These are phyloP conservation scores for Trichopoda pennipes DNA, from an alignment of 2,888 invertebrate species.

Conservation along the genomic window DNA sequence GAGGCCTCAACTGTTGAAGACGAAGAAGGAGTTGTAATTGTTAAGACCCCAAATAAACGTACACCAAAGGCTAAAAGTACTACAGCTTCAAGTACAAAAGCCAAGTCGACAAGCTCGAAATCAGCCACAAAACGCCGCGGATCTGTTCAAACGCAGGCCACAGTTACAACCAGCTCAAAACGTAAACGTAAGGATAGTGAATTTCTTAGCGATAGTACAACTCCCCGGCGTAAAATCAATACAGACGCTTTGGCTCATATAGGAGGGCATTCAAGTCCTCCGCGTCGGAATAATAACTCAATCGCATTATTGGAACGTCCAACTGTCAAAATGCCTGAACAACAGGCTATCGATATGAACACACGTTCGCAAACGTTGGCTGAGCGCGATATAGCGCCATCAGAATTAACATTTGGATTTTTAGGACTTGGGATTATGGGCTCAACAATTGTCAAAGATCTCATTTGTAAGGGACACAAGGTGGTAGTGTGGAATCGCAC, in stretches of 20 bases:
- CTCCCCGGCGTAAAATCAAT: slow-evolving; percentile 74
- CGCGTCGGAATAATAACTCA: slow-evolving; percentile 77
- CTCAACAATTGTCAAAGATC: slow-evolving; percentile 95
- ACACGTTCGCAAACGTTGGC: slow-evolving; percentile 89
- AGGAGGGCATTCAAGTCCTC: slow-evolving; percentile 69
- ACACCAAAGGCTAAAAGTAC: slow-evolving; percentile 77
- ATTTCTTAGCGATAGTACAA: slow-evolving; percentile 69
- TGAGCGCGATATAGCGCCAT: slow-evolving; percentile 92
- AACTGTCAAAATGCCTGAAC: slow-evolving; percentile 83
- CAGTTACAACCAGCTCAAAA: slow-evolving; percentile 74
- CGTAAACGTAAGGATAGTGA: slow-evolving; percentile 81
- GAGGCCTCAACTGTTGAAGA: slow-evolving; percentile 57
- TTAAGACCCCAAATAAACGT: slow-evolving; percentile 73
- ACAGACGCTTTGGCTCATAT: slow-evolving; percentile 73
- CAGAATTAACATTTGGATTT: slow-evolving; percentile 94
- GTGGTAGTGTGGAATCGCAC: slow-evolving; percentile 97
- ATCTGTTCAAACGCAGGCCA: slow-evolving; percentile 67
- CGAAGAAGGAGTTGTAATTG: slow-evolving; percentile 36
- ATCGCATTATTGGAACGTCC: slow-evolving; percentile 80
- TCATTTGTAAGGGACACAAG: slow-evolving; percentile 95
- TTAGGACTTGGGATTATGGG: slow-evolving; percentile 98
- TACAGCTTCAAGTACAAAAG: slow-evolving; percentile 72
- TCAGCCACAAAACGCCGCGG: slow-evolving; percentile 75
- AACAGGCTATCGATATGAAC: slow-evolving; percentile 89
- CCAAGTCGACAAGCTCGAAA: slow-evolving; percentile 69